A percentile compares a stretch with the other conserved stretches of the same genome.
phyloP scores from a whole-genome alignment of 2,797 vertebrate genomes.

The Chromobotia macracanthus region DNA sequence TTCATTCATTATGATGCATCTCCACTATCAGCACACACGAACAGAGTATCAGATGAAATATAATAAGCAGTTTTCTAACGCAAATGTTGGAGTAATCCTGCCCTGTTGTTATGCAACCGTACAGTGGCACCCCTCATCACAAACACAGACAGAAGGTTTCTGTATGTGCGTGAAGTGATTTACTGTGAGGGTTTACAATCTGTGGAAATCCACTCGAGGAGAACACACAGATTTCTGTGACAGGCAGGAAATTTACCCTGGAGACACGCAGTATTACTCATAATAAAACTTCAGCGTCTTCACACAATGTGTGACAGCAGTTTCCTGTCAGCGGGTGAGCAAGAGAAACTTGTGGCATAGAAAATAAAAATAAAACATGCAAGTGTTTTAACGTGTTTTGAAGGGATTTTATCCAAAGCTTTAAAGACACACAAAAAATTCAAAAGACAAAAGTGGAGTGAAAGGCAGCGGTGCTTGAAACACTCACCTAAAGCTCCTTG shows the following conservation, averaged over 20 bases:
- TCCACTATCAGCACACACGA: not conserved
- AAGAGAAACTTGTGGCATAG: too few species aligned
- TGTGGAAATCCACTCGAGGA: not conserved
- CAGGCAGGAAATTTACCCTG: not conserved
- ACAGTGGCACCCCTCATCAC: not conserved
- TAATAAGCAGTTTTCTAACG: not conserved
- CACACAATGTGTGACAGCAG: not conserved
- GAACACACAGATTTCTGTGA: slow-evolving; percentile 1
- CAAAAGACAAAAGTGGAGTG: not conserved
- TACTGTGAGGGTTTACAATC: slow-evolving; percentile 5
- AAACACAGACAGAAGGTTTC: not conserved
- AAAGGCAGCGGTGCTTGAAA: not conserved
- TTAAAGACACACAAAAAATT: too few species aligned
- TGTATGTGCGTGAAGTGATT: slow-evolving; percentile 7
- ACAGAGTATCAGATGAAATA: not conserved
- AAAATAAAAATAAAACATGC: too few species aligned
- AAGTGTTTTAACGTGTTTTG: not conserved
- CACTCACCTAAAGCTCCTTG: slow-evolving; percentile 84
- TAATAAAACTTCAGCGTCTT: not conserved
- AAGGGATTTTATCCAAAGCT: not conserved
- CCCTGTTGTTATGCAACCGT: not conserved
- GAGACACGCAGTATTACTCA: too few species aligned
- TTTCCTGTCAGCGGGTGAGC: too few species aligned
- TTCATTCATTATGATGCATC: not conserved
- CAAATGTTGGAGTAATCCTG: not conserved